Evolutionary conservation across 2,113 vertebrate genomes (phyloP).

Genomic region (Ptychochromis oligacanthus): DNA sequence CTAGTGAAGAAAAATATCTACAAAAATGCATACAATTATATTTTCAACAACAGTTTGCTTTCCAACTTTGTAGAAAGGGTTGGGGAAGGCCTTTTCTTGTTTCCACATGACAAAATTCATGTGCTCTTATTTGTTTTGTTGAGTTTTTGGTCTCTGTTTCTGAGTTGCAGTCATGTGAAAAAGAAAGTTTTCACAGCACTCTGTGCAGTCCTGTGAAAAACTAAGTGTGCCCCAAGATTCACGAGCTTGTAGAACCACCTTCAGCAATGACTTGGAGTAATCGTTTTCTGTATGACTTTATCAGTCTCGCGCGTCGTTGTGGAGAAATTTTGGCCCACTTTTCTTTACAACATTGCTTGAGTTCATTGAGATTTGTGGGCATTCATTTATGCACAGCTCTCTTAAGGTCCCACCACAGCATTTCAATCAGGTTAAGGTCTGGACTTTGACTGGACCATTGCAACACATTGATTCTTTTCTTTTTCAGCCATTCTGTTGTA

Average conservation of each 20-base stretch:
- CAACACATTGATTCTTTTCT: too few relatives aligned
- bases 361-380: too few relatives aligned
- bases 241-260: too few relatives aligned
- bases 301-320: background rate
- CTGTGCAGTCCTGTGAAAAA: too few relatives aligned
- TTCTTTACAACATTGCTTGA: background rate
- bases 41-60: background rate
- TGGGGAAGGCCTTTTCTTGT: background rate
- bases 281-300: background rate
- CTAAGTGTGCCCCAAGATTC: too few relatives aligned
- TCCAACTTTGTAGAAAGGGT: background rate
- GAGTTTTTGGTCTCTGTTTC: background rate
- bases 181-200: background rate
- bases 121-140: background rate
- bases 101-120: background rate
- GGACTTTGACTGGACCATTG: too few relatives aligned
- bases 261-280: too few relatives aligned
- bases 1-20: background rate
- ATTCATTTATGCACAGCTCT: too few relatives aligned
- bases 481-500: too few relatives aligned
- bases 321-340: background rate
- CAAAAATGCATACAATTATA: background rate
- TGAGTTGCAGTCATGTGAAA: background rate
- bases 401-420: too few relatives aligned
- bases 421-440: too few relatives aligned